Evolutionary conservation across 2,797 vertebrate species (phyloP).

Genomic region (Acropternis orthonyx): DNA sequence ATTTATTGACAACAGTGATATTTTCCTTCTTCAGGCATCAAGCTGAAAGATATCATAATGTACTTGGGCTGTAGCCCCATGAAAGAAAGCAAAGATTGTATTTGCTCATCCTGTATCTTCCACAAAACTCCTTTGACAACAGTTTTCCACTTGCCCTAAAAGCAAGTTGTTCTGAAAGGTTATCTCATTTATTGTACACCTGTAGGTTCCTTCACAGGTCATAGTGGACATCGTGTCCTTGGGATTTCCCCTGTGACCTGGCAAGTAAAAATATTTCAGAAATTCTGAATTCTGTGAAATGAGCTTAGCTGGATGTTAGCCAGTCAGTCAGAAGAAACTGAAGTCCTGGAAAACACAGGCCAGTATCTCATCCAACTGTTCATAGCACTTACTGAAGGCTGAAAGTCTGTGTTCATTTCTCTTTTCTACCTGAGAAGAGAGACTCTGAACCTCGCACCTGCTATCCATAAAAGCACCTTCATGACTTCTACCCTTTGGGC

Average conservation of each 20-base stretch:
- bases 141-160: not conserved
- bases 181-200: not conserved
- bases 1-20: slow-evolving; percentile 24
- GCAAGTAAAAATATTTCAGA: not conserved
- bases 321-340: not conserved
- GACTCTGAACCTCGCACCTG: not conserved
- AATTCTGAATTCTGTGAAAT: not conserved
- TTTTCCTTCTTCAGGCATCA: slow-evolving; percentile 22
- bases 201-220: not conserved
- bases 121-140: not conserved
- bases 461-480: not conserved
- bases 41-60: not conserved
- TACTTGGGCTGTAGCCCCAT: not conserved
- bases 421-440: not conserved
- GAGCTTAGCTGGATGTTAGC: not conserved
- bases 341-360: not conserved
- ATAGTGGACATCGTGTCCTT: not conserved
- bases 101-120: not conserved
- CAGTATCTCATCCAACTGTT: not conserved
- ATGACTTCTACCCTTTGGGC: not conserved
- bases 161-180: not conserved
- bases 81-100: not conserved
- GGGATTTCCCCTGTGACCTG: not conserved
- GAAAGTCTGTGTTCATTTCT: not conserved
- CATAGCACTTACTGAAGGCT: not conserved